Evolutionary conservation across 1,140 invertebrate species (phyloP).

Genomic region (Drosophila simulans): DNA sequence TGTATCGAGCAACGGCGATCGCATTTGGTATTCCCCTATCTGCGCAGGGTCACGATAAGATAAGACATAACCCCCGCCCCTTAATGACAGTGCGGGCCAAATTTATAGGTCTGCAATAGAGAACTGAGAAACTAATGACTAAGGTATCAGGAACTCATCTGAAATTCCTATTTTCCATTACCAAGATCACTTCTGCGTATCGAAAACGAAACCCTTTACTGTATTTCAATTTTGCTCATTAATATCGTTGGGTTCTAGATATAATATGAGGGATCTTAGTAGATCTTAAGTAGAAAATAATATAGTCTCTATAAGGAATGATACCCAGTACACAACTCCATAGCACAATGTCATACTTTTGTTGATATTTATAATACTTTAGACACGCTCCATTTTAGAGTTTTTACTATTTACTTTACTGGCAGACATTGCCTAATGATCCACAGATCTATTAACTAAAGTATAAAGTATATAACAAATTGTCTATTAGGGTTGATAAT

Average conservation of each 20-base stretch:
- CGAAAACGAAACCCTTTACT: no score
- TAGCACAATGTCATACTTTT: no score
- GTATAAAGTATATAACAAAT: neutral
- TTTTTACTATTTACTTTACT: neutral
- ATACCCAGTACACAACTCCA: no score
- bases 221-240: no score
- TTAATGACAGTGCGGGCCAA: constrained; percentile 8
- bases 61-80: constrained; percentile 1
- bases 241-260: no score
- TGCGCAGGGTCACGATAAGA: constrained; percentile 38
- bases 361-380: no score
- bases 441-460: neutral
- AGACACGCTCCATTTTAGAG: no score
- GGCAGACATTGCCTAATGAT: no score
- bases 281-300: no score
- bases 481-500: neutral
- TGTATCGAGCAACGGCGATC: constrained; percentile 28
- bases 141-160: neutral
- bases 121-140: neutral
- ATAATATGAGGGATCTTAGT: no score
- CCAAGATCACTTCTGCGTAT: no score
- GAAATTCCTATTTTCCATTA: neutral
- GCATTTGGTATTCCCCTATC: constrained; percentile 33
- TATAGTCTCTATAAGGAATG: no score
- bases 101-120: constrained; percentile 8